Evolutionary conservation across 2,888 invertebrate species (phyloP).

Genomic region (Apantesis nais): DNA sequence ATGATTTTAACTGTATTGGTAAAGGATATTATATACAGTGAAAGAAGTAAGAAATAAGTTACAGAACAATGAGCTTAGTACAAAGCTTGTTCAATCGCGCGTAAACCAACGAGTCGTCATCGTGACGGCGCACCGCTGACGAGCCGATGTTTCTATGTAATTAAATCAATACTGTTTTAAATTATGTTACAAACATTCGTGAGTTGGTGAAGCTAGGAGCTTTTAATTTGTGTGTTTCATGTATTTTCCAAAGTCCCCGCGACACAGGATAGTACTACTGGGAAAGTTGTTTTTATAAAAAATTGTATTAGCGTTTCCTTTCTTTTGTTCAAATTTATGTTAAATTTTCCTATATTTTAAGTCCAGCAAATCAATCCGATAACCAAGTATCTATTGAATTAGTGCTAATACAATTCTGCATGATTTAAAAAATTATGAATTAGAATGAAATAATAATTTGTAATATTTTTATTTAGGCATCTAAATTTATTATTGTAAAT

Average conservation of each 20-base stretch:
- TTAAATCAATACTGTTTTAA: slow-evolving; percentile 29
- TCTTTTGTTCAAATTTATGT: not conserved
- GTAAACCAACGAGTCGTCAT: slow-evolving; percentile 46
- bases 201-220: not conserved
- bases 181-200: slow-evolving; percentile 7
- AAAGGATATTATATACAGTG: not conserved
- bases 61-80: slow-evolving; percentile 7
- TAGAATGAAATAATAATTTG: too few species aligned
- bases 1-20: not conserved
- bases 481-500: too few species aligned
- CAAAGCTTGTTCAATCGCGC: slow-evolving; percentile 51
- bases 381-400: too few species aligned
- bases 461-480: too few species aligned
- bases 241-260: too few species aligned
- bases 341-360: not conserved
- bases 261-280: too few species aligned
- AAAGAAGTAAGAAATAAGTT: slow-evolving; percentile 33
- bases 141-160: slow-evolving; percentile 33
- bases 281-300: not conserved
- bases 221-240: too few species aligned
- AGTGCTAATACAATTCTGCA: too few species aligned
- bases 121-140: slow-evolving; percentile 20
- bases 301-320: too few species aligned
- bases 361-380: not conserved
- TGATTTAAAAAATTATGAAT: too few species aligned